Evolutionary conservation across 2,888 invertebrate species (phyloP).

Genomic region (Cosmia pyralina): DNA sequence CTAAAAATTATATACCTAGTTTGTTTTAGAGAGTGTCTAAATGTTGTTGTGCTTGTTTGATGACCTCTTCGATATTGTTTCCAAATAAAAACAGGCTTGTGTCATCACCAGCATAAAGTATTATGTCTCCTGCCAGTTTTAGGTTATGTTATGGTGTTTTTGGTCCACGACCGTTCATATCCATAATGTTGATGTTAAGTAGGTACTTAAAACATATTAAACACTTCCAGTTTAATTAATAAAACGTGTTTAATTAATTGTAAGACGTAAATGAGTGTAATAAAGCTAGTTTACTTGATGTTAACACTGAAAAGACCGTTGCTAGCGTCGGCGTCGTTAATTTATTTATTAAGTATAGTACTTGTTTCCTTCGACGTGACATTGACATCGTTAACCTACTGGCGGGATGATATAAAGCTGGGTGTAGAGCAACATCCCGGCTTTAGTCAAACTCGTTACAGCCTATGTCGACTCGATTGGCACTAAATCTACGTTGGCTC

Average conservation of each 20-base stretch:
- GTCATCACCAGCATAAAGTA: too few species aligned
- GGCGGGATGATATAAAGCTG: conserved; percentile 1
- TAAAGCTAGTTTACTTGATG: conserved; percentile 1
- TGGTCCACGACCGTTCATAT: background rate
- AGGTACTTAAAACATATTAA: background rate
- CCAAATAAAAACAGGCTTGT: too few species aligned
- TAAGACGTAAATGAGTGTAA: background rate
- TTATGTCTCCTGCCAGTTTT: too few species aligned
- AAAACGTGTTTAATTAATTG: background rate
- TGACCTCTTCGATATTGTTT: too few species aligned
- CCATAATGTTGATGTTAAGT: background rate
- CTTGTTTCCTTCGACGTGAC: conserved; percentile 14
- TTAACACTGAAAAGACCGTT: background rate
- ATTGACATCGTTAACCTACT: conserved; percentile 24
- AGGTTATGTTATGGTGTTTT: too few species aligned
- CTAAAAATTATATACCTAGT: too few species aligned
- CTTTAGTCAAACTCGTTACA: background rate
- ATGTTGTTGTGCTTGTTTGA: too few species aligned
- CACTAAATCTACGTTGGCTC: background rate
- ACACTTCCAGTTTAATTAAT: background rate
- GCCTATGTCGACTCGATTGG: background rate
- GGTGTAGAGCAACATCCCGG: background rate
- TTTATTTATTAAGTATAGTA: conserved; percentile 3
- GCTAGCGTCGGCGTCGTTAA: background rate
- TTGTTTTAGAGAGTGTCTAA: too few species aligned